phyloP scores from a whole-genome alignment of 2,888 invertebrate species.

The Pristionchus japonicus region DNA sequence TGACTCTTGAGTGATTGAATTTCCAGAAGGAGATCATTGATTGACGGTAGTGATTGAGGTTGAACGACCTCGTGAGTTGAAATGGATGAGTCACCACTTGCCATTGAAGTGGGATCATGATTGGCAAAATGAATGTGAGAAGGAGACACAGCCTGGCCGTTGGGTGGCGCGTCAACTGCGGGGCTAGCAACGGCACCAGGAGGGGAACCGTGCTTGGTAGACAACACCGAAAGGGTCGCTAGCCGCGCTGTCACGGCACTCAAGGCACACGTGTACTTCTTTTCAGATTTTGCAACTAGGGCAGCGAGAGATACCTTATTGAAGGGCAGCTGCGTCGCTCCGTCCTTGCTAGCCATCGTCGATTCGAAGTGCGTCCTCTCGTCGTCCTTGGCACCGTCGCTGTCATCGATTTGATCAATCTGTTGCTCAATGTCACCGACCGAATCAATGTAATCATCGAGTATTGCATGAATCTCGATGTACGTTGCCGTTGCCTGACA shows the following conservation, averaged over 20 bases:
- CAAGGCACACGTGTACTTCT: not conserved
- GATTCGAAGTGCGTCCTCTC: too few relatives aligned
- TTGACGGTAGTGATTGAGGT: not conserved
- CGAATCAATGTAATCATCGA: too few relatives aligned
- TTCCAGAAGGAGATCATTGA: not conserved
- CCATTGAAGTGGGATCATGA: not conserved
- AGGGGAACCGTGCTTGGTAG: not conserved
- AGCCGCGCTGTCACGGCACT: not conserved
- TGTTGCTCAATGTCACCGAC: too few relatives aligned
- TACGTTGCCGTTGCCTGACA: too few relatives aligned
- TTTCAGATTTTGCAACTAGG: not conserved
- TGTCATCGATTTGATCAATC: too few relatives aligned
- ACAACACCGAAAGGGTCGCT: not conserved
- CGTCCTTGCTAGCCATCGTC: too few relatives aligned
- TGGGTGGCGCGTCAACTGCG: not conserved
- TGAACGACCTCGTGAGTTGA: not conserved
- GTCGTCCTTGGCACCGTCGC: too few relatives aligned
- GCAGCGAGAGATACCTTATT: not conserved
- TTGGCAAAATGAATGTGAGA: too few relatives aligned
- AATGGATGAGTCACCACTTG: too few relatives aligned
- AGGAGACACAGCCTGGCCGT: not conserved
- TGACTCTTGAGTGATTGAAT: not conserved
- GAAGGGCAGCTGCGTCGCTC: too few relatives aligned
- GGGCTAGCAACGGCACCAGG: not conserved
- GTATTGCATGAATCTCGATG: too few relatives aligned